These are phyloP conservation scores for Cantharis rustica DNA, from an alignment of 2,888 invertebrate species.

Conservation along the genomic window DNA sequence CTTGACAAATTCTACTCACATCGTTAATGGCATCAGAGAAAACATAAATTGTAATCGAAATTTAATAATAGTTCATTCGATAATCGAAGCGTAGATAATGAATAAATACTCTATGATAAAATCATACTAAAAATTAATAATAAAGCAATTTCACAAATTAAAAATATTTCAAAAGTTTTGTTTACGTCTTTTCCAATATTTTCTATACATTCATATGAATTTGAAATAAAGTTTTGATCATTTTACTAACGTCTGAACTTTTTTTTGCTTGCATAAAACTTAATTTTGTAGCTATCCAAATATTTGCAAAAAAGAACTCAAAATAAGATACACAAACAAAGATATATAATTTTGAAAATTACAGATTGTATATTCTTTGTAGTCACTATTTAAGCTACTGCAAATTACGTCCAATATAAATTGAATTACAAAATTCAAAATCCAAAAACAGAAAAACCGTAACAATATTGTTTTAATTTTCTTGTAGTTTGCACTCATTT, in stretches of 20 bases:
- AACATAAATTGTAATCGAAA: neutral
- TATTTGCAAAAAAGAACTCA: neutral
- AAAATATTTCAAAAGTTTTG: neutral
- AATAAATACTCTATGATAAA: neutral
- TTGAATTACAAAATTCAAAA: neutral
- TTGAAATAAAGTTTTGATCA: neutral
- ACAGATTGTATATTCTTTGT: neutral
- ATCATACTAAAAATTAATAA: neutral
- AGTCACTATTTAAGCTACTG: neutral
- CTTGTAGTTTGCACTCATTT: neutral
- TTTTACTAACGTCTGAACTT: neutral
- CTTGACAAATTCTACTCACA: neutral
- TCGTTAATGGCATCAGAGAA: neutral
- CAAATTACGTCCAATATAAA: neutral
- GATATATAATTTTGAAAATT: neutral
- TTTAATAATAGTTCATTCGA: neutral
- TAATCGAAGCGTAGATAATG: neutral
- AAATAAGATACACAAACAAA: neutral
- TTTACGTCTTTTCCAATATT: neutral
- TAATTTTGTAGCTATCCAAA: neutral
- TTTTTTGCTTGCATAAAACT: neutral
- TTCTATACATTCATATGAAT: neutral
- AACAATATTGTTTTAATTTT: neutral
- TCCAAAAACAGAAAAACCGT: neutral
- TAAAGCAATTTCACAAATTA: neutral